Evolutionary conservation across 2,113 vertebrate species (phyloP).

Genomic region (Corvus cornix): DNA sequence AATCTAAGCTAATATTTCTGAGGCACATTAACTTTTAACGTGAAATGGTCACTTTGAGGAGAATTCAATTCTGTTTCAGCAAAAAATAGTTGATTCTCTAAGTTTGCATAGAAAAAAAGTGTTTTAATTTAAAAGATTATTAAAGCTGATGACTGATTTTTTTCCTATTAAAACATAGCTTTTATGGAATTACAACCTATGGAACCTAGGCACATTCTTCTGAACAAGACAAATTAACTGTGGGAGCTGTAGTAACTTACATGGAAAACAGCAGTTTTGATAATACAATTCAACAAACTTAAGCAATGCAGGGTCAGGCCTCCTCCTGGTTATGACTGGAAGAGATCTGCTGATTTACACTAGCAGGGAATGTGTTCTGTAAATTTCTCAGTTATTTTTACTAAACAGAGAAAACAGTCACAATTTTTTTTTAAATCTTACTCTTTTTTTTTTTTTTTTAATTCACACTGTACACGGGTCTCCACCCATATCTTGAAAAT

Average conservation of each 20-base stretch:
- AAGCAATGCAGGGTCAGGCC: background rate
- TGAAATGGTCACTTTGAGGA: background rate
- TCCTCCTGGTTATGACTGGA: background rate
- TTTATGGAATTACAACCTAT: background rate
- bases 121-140: background rate
- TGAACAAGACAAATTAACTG: background rate
- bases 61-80: background rate
- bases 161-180: background rate
- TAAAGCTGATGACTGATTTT: background rate
- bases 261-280: background rate
- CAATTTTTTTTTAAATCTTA: background rate
- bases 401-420: background rate
- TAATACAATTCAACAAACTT: background rate
- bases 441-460: background rate
- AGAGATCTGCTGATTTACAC: background rate
- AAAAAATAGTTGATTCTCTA: background rate
- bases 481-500: background rate
- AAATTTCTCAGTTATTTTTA: background rate
- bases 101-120: background rate
- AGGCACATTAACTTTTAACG: background rate
- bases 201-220: background rate
- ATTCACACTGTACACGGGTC: background rate
- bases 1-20: background rate
- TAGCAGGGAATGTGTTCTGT: background rate
- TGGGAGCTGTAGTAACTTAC: background rate